phyloP scores from a whole-genome alignment of 2,113 vertebrate species.

The Pygoscelis antarcticus region DNA sequence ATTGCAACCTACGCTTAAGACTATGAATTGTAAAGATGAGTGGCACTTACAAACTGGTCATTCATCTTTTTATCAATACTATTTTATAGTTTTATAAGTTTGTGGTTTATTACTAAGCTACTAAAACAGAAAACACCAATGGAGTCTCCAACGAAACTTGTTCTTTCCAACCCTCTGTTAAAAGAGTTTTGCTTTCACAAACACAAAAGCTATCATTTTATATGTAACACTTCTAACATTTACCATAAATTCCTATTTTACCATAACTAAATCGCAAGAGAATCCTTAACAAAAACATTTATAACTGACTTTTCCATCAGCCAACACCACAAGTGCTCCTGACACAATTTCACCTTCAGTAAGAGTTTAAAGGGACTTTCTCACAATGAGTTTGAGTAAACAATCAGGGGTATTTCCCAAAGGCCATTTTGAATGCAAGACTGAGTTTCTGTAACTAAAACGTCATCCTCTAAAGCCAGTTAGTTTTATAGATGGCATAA shows the following conservation, averaged over 20 bases:
- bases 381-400: not conserved
- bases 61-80: not conserved
- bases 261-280: not conserved
- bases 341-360: not conserved
- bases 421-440: not conserved
- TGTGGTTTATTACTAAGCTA: not conserved
- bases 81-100: not conserved
- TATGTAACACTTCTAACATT: not conserved
- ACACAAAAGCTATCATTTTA: not conserved
- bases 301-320: not conserved
- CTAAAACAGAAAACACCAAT: not conserved
- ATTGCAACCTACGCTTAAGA: not conserved
- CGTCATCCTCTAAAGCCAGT: not conserved
- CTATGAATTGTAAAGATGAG: fast-evolving
- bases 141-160: not conserved
- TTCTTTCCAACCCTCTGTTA: not conserved
- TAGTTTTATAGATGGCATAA: fast-evolving
- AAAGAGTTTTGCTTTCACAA: not conserved
- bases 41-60: not conserved
- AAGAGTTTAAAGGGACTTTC: not conserved
- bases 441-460: not conserved
- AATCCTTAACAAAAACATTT: not conserved
- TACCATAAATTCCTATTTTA: not conserved
- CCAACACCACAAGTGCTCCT: not conserved
- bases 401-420: not conserved